A percentile compares a stretch with the other conserved stretches of the same genome.
Conservation (phyloP, 1,140 invertebrate genomes). For the Camponotus floridanus region DNA sequence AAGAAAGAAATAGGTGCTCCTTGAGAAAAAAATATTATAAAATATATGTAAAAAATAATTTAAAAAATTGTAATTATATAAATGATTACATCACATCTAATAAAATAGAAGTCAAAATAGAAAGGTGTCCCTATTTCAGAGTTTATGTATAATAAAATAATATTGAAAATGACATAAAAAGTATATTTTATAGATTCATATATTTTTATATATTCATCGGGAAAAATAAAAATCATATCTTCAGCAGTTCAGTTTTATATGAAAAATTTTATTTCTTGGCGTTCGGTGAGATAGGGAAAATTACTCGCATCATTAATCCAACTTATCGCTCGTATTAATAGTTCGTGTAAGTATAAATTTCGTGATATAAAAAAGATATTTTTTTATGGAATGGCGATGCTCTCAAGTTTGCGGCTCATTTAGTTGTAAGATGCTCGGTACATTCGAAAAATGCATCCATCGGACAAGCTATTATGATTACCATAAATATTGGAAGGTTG, state of each 20-base stretch:
- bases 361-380: not conserved
- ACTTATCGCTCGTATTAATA: constrained; percentile 9
- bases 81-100: not conserved
- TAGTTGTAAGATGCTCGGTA: not conserved
- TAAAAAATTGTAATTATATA: not conserved
- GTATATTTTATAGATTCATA: constrained; percentile 3
- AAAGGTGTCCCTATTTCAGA: not conserved
- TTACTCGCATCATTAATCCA: constrained; percentile 19
- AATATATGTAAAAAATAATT: not conserved
- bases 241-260: not conserved
- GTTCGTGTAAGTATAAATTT: too few species aligned
- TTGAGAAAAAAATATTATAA: not conserved
- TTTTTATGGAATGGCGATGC: not conserved
- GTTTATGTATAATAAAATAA: not conserved
- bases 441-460: not conserved
- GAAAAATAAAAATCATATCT: too few species aligned
- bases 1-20: too few species aligned
- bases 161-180: not conserved
- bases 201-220: not conserved
- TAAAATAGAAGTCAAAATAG: not conserved
- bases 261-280: constrained; percentile 20
- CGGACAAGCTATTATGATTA: constrained; percentile 32
- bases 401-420: not conserved
- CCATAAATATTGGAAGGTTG: constrained; percentile 58
- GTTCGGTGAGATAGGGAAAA: constrained; percentile 23